Conservation (phyloP, 1,140 invertebrate species). For the Galleria mellonella region DNA sequence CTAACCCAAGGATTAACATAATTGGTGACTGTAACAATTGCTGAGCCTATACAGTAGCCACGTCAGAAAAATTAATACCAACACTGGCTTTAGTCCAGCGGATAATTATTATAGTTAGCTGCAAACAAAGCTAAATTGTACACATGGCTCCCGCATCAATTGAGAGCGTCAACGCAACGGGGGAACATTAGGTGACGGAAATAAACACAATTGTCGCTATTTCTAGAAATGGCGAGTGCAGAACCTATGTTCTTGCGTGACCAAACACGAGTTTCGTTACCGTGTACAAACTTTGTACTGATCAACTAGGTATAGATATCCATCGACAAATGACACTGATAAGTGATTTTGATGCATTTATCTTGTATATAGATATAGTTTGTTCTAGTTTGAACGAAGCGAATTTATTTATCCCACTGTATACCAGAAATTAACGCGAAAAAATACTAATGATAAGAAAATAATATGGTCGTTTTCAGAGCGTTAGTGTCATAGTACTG, state of each 20-base stretch:
- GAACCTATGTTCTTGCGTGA: no score
- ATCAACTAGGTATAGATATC: no score
- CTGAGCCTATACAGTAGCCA: conserved; percentile 29
- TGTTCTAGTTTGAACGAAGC: no score
- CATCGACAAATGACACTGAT: no score
- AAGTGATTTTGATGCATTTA: no score
- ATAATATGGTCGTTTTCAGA: no score
- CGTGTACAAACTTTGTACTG: not conserved
- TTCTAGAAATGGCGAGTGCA: conserved; percentile 46
- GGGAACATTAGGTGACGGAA: conserved; percentile 60
- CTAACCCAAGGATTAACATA: conserved; percentile 62
- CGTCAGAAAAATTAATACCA: conserved; percentile 39
- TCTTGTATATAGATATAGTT: no score
- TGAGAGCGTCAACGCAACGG: conserved; percentile 50
- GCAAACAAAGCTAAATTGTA: conserved; percentile 59
- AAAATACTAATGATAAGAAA: no score
- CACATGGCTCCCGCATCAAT: conserved; percentile 65
- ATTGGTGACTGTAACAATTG: conserved; percentile 53
- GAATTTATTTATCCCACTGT: no score
- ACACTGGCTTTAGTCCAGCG: conserved; percentile 35
- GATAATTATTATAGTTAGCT: conserved; percentile 48
- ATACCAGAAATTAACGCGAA: no score
- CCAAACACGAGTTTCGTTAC: no score
- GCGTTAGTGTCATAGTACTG: no score
- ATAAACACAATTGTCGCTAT: conserved; percentile 58